Percentiles rank a stretch among this genome's conserved stretches.
phyloP scores from a whole-genome alignment of 2,113 vertebrate genomes.

The Esox niger region DNA sequence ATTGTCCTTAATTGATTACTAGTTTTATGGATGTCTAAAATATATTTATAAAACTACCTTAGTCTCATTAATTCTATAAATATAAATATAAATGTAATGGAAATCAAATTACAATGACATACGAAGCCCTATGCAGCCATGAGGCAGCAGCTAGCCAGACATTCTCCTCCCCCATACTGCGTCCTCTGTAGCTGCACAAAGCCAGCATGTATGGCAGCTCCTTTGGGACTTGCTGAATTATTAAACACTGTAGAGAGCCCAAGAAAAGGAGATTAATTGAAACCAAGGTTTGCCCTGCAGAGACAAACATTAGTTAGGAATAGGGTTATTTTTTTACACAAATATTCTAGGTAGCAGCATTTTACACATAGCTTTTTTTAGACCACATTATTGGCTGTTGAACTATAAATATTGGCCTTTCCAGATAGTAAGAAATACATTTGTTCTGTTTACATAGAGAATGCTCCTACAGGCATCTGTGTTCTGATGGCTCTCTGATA shows the following conservation, averaged over 20 bases:
- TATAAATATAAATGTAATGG: not conserved
- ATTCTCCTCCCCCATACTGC: conserved; percentile 34
- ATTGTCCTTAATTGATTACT: too few relatives aligned
- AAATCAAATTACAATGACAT: conserved; percentile 3
- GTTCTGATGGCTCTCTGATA: not conserved
- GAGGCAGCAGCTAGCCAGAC: conserved; percentile 15
- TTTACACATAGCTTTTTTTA: not conserved
- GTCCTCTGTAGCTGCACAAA: conserved; percentile 54
- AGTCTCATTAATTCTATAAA: not conserved
- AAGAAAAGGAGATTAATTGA: conserved; percentile 46
- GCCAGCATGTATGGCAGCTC: conserved; percentile 57
- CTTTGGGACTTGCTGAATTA: conserved; percentile 74
- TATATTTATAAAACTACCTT: too few relatives aligned
- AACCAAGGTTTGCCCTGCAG: conserved; percentile 34
- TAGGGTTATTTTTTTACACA: not conserved
- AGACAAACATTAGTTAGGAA: conserved; percentile 26
- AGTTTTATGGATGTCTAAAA: too few relatives aligned
- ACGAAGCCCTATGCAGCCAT: conserved; percentile 33
- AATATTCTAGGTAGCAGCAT: not conserved
- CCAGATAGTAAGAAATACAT: not conserved
- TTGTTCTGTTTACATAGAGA: not conserved
- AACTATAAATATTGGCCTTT: not conserved
- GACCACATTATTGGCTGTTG: not conserved
- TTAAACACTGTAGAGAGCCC: conserved; percentile 68
- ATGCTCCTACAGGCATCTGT: not conserved